Percentiles rank a stretch among this genome's conserved stretches.
These are phyloP conservation scores for Prunella himalayana DNA, from an alignment of 2,113 vertebrate genomes.

Conservation along the genomic window DNA sequence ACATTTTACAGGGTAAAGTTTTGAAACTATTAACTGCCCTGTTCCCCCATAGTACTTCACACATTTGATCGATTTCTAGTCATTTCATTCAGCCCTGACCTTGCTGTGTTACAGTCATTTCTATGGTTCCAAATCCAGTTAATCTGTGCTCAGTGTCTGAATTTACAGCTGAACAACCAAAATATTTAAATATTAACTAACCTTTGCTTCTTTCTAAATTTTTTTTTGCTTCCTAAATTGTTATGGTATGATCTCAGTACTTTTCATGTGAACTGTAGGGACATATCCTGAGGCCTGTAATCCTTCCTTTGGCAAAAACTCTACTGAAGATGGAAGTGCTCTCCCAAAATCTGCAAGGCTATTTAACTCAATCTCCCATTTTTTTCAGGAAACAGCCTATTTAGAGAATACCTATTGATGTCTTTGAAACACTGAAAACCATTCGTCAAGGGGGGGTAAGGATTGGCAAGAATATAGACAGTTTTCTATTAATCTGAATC, in stretches of 20 bases:
- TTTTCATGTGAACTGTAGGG: background rate
- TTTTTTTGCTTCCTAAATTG: background rate
- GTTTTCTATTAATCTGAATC: background rate
- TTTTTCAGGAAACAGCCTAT: background rate
- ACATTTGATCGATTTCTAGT: constrained; percentile 24
- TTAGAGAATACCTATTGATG: background rate
- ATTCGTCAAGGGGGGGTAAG: background rate
- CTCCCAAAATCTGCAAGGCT: background rate
- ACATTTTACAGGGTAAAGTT: constrained; percentile 41
- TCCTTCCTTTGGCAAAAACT: background rate
- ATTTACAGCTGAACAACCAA: background rate
- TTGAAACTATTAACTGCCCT: constrained; percentile 38
- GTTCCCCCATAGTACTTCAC: background rate
- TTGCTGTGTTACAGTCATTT: constrained; percentile 15
- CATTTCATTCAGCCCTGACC: constrained; percentile 44
- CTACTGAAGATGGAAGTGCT: background rate
- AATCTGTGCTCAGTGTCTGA: background rate
- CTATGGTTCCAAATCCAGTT: constrained; percentile 8
- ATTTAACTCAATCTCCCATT: background rate
- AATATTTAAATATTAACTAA: constrained; percentile 20
- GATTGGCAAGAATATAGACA: background rate
- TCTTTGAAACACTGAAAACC: background rate
- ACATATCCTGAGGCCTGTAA: background rate
- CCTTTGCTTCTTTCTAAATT: background rate
- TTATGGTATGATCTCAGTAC: background rate